These are phyloP conservation scores for Rhagonycha lutea DNA, from an alignment of 2,888 invertebrate genomes.

Conservation along the genomic window DNA sequence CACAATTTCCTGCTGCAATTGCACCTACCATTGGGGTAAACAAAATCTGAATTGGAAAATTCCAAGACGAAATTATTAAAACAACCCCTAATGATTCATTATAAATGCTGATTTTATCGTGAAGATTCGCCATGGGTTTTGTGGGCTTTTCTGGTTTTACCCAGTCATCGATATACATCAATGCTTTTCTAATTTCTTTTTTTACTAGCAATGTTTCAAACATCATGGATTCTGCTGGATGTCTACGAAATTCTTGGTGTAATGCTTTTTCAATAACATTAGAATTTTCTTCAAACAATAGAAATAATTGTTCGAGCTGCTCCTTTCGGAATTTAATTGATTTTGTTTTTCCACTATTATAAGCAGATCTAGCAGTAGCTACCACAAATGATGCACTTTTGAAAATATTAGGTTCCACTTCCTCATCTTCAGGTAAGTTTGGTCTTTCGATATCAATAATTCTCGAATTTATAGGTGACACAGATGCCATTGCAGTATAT, in stretches of 20 bases:
- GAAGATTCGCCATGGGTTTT: slow-evolving; percentile 70
- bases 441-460: neutral
- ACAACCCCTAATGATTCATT: slow-evolving; percentile 94
- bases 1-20: slow-evolving; percentile 92
- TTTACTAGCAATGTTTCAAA: slow-evolving; percentile 78
- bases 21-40: slow-evolving; percentile 83
- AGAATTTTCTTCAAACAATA: slow-evolving; percentile 80
- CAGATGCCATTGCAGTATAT: neutral
- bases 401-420: neutral
- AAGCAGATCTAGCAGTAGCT: slow-evolving; percentile 73
- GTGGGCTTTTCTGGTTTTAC: slow-evolving; percentile 71
- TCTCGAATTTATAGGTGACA: neutral
- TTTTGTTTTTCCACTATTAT: slow-evolving; percentile 79
- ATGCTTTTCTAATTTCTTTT: slow-evolving; percentile 73
- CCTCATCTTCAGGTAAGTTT: neutral
- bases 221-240: slow-evolving; percentile 76
- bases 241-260: slow-evolving; percentile 77
- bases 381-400: slow-evolving; percentile 44
- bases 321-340: slow-evolving; percentile 77
- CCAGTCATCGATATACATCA: slow-evolving; percentile 80
- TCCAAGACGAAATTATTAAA: slow-evolving; percentile 92
- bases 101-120: slow-evolving; percentile 74
- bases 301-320: slow-evolving; percentile 76
- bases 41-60: slow-evolving; percentile 88
- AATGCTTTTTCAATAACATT: slow-evolving; percentile 75